Evolutionary conservation across 2,888 invertebrate species (phyloP).

Genomic region (Aethes cnicana): DNA sequence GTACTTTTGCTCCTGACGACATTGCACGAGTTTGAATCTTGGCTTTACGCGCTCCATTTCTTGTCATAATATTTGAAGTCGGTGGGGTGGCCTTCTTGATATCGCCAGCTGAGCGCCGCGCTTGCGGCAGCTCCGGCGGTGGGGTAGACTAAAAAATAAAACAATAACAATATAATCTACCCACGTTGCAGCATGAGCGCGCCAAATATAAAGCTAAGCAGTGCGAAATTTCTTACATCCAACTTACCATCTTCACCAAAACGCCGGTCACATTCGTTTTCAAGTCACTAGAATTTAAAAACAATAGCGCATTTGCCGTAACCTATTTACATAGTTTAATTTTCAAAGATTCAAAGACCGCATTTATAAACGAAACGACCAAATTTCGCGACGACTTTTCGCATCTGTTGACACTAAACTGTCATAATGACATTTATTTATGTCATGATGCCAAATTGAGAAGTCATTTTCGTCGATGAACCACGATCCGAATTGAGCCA

Average conservation of each 20-base stretch:
- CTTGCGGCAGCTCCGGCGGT: constrained; percentile 49
- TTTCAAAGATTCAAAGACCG: too few species aligned
- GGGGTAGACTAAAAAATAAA: constrained; percentile 57
- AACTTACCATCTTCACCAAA: constrained; percentile 31
- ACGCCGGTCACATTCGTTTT: constrained; percentile 16
- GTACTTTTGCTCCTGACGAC: constrained; percentile 75
- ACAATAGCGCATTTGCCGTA: background rate
- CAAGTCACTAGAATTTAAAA: constrained; percentile 16
- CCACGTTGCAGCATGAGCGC: constrained; percentile 33
- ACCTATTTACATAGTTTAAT: constrained; percentile 25
- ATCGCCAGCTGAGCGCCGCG: constrained; percentile 59
- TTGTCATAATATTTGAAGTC: constrained; percentile 79
- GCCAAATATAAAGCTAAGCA: constrained; percentile 27
- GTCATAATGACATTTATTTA: background rate
- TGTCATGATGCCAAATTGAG: constrained; percentile 2
- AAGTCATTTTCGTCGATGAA: background rate
- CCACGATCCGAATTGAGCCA: constrained; percentile 1
- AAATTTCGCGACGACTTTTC: constrained; percentile 21
- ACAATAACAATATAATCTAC: constrained; percentile 27
- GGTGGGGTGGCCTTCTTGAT: constrained; percentile 61
- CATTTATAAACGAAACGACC: constrained; percentile 28
- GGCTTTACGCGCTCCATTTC: constrained; percentile 84
- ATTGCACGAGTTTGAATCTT: constrained; percentile 85
- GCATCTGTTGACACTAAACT: constrained; percentile 29
- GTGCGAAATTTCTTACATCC: background rate